A percentile compares a stretch with the other conserved stretches of the same genome.
phyloP scores from a whole-genome alignment of 1,140 invertebrate species.

The Neocloeon triangulifer region DNA sequence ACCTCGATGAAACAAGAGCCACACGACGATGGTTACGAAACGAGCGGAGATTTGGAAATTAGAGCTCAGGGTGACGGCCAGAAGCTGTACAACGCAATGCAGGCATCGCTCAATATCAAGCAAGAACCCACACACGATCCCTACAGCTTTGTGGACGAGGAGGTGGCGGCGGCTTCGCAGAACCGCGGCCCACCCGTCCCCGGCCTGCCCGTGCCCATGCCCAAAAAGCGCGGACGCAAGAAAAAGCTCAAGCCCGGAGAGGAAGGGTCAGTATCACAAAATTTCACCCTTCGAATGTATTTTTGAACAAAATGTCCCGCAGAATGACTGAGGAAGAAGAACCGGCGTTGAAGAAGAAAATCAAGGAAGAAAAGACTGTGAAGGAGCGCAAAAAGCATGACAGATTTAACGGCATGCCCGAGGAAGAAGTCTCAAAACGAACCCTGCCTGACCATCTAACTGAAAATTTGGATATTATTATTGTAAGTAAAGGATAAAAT shows the following conservation, averaged over 20 bases:
- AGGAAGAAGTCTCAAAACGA: conserved; percentile 83
- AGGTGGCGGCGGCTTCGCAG: conserved; percentile 13
- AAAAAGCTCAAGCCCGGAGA: conserved; percentile 42
- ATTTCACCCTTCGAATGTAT: too few relatives aligned
- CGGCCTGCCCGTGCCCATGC: conserved; percentile 30
- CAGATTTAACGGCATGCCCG: conserved; percentile 89
- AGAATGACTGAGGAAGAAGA: too few relatives aligned
- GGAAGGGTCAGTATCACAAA: conserved; percentile 20
- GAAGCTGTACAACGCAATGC: conserved; percentile 9
- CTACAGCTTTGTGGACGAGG: conserved; percentile 63
- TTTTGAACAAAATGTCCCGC: too few relatives aligned
- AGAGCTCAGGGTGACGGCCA: conserved; percentile 7
- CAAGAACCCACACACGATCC: conserved; percentile 41
- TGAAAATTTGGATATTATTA: conserved; percentile 86
- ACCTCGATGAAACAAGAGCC: conserved; percentile 39
- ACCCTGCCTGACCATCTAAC: conserved; percentile 82
- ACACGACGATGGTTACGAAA: conserved; percentile 68
- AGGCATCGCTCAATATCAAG: conserved; percentile 10
- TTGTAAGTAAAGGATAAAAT: too few relatives aligned
- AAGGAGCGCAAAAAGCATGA: conserved; percentile 88
- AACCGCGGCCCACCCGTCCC: conserved; percentile 15
- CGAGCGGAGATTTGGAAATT: conserved; percentile 51
- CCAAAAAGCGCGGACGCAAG: conserved; percentile 61
- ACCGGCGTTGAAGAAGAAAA: conserved; percentile 11
- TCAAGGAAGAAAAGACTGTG: conserved; percentile 29